Evolutionary conservation across 1,140 invertebrate species (phyloP), one percentile per base, ranked within the genome.

Genomic region (Eupristina koningsbergeri): DNA sequence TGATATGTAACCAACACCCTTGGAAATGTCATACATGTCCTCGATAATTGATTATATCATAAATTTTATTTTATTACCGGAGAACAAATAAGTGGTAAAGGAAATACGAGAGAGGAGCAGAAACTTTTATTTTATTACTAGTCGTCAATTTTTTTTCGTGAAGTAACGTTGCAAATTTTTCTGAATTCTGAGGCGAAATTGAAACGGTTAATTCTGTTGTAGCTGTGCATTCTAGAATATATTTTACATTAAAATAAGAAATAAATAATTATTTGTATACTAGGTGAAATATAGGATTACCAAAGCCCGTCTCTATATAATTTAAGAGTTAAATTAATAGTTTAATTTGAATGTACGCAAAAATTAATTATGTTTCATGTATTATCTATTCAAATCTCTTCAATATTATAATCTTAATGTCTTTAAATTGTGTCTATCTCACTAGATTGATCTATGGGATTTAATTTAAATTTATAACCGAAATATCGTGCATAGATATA

Each of bases 41-140:
- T 26, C 50, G 15, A 19, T 67, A 64, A 67, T 79, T 67, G 39
- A 79, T 64, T 31, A 53, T 31, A 47, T 67, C 61, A 67, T 67
- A n/a, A 79, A 47, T 41, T 63, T 64, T 41, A 76, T 76, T 75
- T 76, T 53, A 76, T 58, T 53, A n/a, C 58, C 29, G 47, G 36
- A 45, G 69, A 22, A 45, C 19, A 73, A 73, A n/a, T 73, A 31
- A 9, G 19, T 58, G 15, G 29, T 7, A 53, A 58, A 76, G 47
- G n/a, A 53, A 76, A 58, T n/a, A 36, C 22, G 15, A 47, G 71
- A 74, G 39, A 74, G 41, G 22, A 45, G 15, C 9, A 11, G 29
- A 31, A 34, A 34, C 13, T 36, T 58, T 34, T 26, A 1, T 73
- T 73, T 73, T 47, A 73, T 73, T 73, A 31, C 39, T 2, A 8